Evolutionary conservation across 2,888 invertebrate species (phyloP).

Genomic region (Metacarcinus magister): DNA sequence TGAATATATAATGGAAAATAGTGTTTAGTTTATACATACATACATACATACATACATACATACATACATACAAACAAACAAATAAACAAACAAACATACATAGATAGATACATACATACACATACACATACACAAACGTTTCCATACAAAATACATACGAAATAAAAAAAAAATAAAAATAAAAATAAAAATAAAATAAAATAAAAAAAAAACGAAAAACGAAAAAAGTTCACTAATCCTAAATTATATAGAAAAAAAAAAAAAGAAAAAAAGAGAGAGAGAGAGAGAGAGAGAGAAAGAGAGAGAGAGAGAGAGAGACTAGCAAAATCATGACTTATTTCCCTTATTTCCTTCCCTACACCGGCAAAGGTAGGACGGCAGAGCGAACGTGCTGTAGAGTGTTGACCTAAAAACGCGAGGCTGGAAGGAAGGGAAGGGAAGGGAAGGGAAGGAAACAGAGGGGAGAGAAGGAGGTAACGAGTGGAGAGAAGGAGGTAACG

Average conservation of each 20-base stretch:
- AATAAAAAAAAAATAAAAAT: too few relatives aligned
- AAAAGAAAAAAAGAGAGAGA: not conserved
- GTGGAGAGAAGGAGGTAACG: too few relatives aligned
- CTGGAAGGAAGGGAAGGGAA: not conserved
- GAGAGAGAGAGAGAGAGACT: not conserved
- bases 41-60: slow-evolving; percentile 61
- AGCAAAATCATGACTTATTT: not conserved
- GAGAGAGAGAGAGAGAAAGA: slow-evolving; percentile 4
- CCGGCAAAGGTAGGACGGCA: not conserved
- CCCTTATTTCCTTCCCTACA: not conserved
- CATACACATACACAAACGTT: too few relatives aligned
- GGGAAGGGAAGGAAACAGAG: not conserved
- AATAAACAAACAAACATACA: not conserved
- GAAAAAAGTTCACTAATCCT: not conserved
- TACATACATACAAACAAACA: not conserved
- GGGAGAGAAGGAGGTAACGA: too few relatives aligned
- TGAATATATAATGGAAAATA: not conserved
- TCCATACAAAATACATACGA: not conserved
- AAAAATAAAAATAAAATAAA: too few relatives aligned
- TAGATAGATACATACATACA: not conserved
- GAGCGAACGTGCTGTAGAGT: not conserved
- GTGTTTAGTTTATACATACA: slow-evolving; percentile 33
- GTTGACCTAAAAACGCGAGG: not conserved
- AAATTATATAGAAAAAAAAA: not conserved
- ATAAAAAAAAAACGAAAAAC: too few relatives aligned